Percentiles rank a stretch among this genome's conserved stretches.
Conservation (phyloP, 2,113 vertebrate genomes). For the Merops nubicus region DNA sequence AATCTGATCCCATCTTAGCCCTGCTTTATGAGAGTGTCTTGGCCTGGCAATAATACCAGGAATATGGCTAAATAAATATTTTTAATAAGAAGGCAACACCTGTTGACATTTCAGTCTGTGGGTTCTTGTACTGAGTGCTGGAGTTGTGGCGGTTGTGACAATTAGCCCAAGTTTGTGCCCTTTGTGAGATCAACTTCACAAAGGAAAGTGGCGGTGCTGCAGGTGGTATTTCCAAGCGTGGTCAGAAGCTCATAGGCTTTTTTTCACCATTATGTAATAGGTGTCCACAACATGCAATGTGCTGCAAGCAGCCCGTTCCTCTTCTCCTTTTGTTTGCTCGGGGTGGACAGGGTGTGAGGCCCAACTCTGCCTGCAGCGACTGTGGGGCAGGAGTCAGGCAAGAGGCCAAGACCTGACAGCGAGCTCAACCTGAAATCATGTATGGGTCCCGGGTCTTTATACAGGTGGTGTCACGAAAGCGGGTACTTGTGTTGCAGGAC, state of each 20-base stretch:
- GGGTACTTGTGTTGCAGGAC: neutral
- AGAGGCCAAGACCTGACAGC: neutral
- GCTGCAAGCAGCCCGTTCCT: neutral
- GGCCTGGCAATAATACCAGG: neutral
- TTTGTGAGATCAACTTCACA: neutral
- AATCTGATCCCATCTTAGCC: constrained; percentile 21
- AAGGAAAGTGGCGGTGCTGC: fast-evolving
- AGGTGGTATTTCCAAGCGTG: fast-evolving
- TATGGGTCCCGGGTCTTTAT: neutral
- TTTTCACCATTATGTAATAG: neutral
- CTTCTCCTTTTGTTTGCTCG: neutral
- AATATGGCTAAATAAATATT: constrained; percentile 28
- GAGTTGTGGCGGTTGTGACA: neutral
- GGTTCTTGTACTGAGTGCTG: neutral
- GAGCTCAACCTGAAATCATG: neutral
- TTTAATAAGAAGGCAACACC: constrained; percentile 33
- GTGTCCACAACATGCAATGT: neutral
- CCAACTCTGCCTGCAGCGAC: neutral
- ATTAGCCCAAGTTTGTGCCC: neutral
- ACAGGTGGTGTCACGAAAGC: neutral
- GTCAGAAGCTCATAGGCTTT: neutral
- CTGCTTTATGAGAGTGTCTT: constrained; percentile 10
- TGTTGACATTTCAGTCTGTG: constrained; percentile 6
- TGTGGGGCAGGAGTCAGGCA: neutral
- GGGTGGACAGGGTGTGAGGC: neutral